Conservation (phyloP, 2,797 vertebrate genomes). For the Bradypodion pumilum region DNA sequence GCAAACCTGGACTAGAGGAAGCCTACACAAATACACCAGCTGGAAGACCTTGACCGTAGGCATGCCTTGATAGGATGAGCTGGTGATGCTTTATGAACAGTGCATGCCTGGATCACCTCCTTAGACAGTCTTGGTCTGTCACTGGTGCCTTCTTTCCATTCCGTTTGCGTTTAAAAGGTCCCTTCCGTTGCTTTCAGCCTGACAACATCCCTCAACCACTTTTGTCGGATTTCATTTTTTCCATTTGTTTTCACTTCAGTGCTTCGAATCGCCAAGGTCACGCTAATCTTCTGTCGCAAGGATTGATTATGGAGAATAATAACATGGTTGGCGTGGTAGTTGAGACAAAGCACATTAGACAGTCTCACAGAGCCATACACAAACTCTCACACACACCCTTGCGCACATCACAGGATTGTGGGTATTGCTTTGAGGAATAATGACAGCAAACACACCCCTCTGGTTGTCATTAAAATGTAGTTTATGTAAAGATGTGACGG, state of each 20-base stretch:
- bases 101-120: no score
- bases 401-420: not conserved
- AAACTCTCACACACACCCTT: not conserved
- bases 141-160: not conserved
- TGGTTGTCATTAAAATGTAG: no score
- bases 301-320: not conserved
- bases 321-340: not conserved
- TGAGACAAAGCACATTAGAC: not conserved
- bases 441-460: not conserved
- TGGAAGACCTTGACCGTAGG: no score
- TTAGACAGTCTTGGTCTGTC: not conserved
- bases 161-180: not conserved
- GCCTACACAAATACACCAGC: no score
- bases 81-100: not conserved
- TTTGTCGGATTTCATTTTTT: not conserved
- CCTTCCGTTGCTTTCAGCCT: not conserved
- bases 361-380: not conserved
- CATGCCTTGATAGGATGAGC: not conserved
- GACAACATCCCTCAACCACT: not conserved
- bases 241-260: not conserved
- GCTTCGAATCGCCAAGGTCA: not conserved
- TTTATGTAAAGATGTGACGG: not conserved
- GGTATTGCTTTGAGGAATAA: no score
- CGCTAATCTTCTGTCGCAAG: not conserved
- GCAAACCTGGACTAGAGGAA: no score